A percentile compares a stretch with the other conserved stretches of the same genome.
Conservation (phyloP, 2,888 invertebrate species). For the Chrysodeixis includens region DNA sequence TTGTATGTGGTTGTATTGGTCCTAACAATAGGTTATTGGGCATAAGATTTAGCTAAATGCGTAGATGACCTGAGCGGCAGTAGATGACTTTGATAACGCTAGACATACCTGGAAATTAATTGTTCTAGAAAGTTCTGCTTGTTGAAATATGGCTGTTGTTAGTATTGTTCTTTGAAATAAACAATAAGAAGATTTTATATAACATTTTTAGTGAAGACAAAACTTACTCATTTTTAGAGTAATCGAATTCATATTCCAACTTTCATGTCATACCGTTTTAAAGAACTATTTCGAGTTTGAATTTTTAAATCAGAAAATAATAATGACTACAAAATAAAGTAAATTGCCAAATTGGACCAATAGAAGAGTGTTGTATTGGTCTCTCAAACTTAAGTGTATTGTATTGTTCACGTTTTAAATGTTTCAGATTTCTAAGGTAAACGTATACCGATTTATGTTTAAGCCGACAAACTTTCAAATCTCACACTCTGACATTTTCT, state of each 20-base stretch:
- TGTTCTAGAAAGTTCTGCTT: constrained; percentile 60
- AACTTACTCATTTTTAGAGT: neutral
- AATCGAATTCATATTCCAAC: neutral
- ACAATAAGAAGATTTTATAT: neutral
- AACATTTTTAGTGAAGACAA: no score
- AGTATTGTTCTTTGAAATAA: constrained; percentile 1
- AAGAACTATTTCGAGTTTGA: no score
- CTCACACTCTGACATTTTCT: constrained; percentile 27
- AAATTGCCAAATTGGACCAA: no score
- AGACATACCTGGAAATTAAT: constrained; percentile 68
- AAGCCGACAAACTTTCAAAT: constrained; percentile 35
- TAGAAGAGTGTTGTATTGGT: no score
- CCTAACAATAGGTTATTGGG: constrained; percentile 83
- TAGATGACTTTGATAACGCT: constrained; percentile 82
- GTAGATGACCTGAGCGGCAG: constrained; percentile 75
- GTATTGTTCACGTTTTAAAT: neutral
- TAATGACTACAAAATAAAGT: no score
- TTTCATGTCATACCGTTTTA: no score
- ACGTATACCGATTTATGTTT: constrained; percentile 8
- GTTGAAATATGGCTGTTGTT: constrained; percentile 37
- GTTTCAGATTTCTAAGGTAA: constrained; percentile 25
- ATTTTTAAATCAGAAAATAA: no score
- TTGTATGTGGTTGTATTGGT: constrained; percentile 71
- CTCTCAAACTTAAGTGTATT: no score
- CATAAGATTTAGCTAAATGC: constrained; percentile 75